phyloP scores from a whole-genome alignment of 2,797 vertebrate species.

The Chaenodraco wilsoni region DNA sequence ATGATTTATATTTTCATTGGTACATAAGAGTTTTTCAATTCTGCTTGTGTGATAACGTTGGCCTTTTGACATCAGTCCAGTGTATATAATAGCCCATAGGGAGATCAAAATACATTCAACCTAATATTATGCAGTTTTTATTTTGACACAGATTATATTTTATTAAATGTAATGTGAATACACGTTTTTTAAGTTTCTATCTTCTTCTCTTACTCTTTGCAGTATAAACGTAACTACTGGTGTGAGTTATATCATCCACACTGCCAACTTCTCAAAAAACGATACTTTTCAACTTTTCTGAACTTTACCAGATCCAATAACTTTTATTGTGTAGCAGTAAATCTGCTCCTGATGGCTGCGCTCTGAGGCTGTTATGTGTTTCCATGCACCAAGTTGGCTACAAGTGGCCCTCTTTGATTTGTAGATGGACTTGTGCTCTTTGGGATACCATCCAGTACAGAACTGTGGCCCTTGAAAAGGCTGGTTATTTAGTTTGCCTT shows the following conservation, averaged over 20 bases:
- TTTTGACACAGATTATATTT: neutral
- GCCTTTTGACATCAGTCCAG: neutral
- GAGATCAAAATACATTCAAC: neutral
- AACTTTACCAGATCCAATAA: constrained; percentile 31
- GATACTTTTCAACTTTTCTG: constrained; percentile 38
- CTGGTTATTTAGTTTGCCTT: constrained; percentile 77
- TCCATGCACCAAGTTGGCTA: constrained; percentile 65
- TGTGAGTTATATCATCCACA: constrained; percentile 7
- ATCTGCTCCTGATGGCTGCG: constrained; percentile 57
- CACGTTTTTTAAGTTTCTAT: neutral
- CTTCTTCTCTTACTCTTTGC: neutral
- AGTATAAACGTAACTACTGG: constrained; percentile 7
- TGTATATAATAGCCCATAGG: neutral
- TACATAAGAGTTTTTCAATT: too few relatives aligned
- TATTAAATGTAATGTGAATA: neutral
- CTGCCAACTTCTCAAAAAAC: constrained; percentile 34
- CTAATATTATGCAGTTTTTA: neutral
- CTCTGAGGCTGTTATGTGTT: constrained; percentile 69
- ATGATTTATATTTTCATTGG: too few relatives aligned
- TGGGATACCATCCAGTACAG: constrained; percentile 67
- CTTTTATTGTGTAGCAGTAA: constrained; percentile 60
- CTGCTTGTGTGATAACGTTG: constrained; percentile 7
- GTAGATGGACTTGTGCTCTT: constrained; percentile 64
- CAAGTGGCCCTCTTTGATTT: constrained; percentile 73
- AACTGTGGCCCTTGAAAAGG: constrained; percentile 59